phyloP scores from a whole-genome alignment of 2,797 vertebrate genomes.

The Ctenopoma kingsleyae region DNA sequence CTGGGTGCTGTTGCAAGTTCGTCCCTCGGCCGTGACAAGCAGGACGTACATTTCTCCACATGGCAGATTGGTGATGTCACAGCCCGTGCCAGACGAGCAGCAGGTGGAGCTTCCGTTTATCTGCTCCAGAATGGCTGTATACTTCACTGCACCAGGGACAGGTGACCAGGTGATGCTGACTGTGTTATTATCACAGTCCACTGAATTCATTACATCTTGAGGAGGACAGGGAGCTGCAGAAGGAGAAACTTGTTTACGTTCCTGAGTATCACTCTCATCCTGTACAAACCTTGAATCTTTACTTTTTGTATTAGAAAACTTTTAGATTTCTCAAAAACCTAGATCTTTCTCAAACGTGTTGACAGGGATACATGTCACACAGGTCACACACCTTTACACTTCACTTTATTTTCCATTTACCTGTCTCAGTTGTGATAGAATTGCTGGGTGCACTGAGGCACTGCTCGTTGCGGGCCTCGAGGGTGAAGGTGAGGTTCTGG shows the following conservation, averaged over 20 bases:
- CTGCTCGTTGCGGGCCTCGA: slow-evolving; percentile 69
- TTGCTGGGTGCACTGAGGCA: slow-evolving; percentile 80
- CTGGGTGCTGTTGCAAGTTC: slow-evolving; percentile 84
- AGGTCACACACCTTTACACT: too few relatives aligned
- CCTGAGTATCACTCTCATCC: background rate
- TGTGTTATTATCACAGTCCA: slow-evolving; percentile 63
- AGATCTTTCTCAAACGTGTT: too few relatives aligned
- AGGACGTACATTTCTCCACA: slow-evolving; percentile 82
- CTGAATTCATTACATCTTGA: slow-evolving; percentile 21
- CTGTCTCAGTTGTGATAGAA: slow-evolving; percentile 71
- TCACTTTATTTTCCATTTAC: slow-evolving; percentile 50
- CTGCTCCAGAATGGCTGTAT: slow-evolving; percentile 78
- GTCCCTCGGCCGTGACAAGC: slow-evolving; percentile 80
- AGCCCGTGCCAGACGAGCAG: slow-evolving; percentile 72
- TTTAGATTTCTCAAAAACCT: too few relatives aligned
- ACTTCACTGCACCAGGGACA: slow-evolving; percentile 72
- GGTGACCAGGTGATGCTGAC: slow-evolving; percentile 73
- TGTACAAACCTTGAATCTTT: background rate
- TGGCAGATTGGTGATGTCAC: slow-evolving; percentile 74
- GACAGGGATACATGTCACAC: too few relatives aligned
- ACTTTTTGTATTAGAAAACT: background rate
- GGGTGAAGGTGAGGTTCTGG: slow-evolving; percentile 73
- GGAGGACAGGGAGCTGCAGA: slow-evolving; percentile 83
- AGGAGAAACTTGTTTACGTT: background rate
- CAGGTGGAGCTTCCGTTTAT: slow-evolving; percentile 54